Evolutionary conservation across 2,113 vertebrate genomes (phyloP).

Genomic region (Deroptyus accipitrinus): DNA sequence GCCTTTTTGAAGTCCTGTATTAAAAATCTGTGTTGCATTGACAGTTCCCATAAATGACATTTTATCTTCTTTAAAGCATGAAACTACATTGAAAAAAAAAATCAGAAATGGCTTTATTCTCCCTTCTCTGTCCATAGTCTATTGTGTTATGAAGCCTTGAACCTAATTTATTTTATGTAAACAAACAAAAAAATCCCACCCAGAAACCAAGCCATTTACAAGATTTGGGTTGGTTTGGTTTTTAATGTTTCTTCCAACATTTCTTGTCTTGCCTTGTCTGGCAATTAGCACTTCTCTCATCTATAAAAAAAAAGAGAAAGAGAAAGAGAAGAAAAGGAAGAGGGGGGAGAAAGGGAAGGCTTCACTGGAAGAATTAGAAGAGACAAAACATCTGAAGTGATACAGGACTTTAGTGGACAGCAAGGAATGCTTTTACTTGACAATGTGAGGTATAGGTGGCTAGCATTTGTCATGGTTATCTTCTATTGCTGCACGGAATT

Average conservation of each 20-base stretch:
- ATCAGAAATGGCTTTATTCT: constrained; percentile 23
- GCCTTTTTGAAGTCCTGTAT: constrained; percentile 46
- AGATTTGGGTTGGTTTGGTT: neutral
- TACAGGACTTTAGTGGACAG: neutral
- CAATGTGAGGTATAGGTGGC: neutral
- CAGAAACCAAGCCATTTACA: constrained; percentile 39
- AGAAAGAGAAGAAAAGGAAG: rapidly evolving
- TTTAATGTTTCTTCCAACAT: constrained; percentile 31
- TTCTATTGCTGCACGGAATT: neutral
- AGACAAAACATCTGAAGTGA: neutral
- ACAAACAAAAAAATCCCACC: constrained; percentile 43
- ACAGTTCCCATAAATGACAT: constrained; percentile 41
- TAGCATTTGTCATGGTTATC: neutral
- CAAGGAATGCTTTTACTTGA: neutral
- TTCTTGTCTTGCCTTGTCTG: constrained; percentile 3
- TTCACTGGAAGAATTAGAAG: neutral
- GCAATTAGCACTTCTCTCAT: neutral
- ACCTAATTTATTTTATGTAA: constrained; percentile 31
- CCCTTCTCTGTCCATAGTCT: neutral
- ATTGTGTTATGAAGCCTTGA: constrained; percentile 17
- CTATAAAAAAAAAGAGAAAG: rapidly evolving
- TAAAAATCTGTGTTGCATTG: constrained; percentile 55
- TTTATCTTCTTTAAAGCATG: constrained; percentile 9
- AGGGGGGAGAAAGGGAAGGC: no score
- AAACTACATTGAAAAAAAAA: neutral